Evolutionary conservation across 2,113 vertebrate genomes (phyloP).

Genomic region (Carassius gibelio): DNA sequence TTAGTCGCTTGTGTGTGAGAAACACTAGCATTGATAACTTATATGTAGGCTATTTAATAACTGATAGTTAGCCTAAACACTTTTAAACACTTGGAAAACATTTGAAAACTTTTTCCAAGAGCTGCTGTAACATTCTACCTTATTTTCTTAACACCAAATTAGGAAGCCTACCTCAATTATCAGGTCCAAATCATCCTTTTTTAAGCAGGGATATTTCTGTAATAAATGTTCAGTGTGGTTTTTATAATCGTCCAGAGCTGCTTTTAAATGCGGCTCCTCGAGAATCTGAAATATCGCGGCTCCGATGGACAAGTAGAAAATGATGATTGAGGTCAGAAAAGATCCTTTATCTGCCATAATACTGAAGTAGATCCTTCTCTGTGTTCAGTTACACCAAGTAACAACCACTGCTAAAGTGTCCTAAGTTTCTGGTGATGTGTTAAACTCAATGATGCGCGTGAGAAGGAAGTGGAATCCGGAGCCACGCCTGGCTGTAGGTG

Average conservation of each 20-base stretch:
- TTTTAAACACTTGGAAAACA: background rate
- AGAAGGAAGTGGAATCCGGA: conserved; percentile 41
- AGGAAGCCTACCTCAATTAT: conserved; percentile 83
- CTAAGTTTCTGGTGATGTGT: background rate
- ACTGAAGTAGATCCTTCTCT: conserved; percentile 7
- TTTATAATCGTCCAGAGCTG: conserved; percentile 76
- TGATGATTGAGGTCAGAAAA: conserved; percentile 90
- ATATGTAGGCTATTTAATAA: background rate
- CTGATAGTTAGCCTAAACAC: background rate
- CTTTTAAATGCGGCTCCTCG: conserved; percentile 87
- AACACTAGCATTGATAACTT: background rate
- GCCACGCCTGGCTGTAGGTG: conserved; percentile 55
- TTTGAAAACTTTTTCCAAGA: background rate
- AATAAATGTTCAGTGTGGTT: conserved; percentile 77
- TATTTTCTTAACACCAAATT: background rate
- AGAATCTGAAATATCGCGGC: conserved; percentile 93
- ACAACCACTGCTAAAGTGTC: background rate
- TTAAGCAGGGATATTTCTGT: conserved; percentile 80
- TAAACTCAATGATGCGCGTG: background rate
- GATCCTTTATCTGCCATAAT: conserved; percentile 94
- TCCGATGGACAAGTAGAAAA: conserved; percentile 94
- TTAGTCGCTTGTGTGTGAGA: background rate
- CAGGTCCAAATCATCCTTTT: conserved; percentile 79
- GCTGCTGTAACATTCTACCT: too few species aligned
- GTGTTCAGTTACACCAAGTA: background rate